Base-by-base conservation (phyloP, 2,113 vertebrate genomes). In the Otocyon megalotis region DNA sequence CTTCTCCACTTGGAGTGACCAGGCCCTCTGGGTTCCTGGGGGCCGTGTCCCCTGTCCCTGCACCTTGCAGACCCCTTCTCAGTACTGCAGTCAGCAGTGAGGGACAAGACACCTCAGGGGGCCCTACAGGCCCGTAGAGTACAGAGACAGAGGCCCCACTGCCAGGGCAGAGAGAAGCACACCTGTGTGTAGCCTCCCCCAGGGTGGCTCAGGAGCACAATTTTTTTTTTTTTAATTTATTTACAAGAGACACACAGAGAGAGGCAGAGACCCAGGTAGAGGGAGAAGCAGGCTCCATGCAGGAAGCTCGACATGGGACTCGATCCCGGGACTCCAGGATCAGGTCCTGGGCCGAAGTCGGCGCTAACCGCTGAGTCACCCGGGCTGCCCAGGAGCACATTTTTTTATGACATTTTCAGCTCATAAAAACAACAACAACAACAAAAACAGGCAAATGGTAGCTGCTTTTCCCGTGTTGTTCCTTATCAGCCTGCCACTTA, bases 61-160 rank as follows among this genome's bases (percentile, higher is more conserved):
- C 26, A 8, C 26, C 26, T 0, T 8, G 0, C 14, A 28, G 35
- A 9, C 28, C 56, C 19, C n/a, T 62, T 65, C 54, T 16, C 60
- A 3, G 43, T 8, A 3, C 12, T 28, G 0, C 28, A 32, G 54
- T 53, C 28, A 8, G 3, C 24, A 58, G 8, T 3, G 17, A 20
- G 24, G 72, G 62, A 5, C 3, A 24, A 14, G 67, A 30, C 0
- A 4, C 20, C 79, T 43, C 4, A 0, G 3, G 1, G 15, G 56
- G 54, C 54, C 37, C 76, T 1, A 11, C 37, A 19, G 80, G 58
- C 35, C 63, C 2, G 14, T 4, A 14, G 72, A 76, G 13, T 24
- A 6, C 9, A 0, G 8, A 28, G 13, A 1, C 6, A 2, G 28
- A 48, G 26, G 9, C 79, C 35, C n/a, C 1, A 0, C 54, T 56